Base-by-base conservation (phyloP, 1,140 invertebrate species). In the Mamestra configurata region DNA sequence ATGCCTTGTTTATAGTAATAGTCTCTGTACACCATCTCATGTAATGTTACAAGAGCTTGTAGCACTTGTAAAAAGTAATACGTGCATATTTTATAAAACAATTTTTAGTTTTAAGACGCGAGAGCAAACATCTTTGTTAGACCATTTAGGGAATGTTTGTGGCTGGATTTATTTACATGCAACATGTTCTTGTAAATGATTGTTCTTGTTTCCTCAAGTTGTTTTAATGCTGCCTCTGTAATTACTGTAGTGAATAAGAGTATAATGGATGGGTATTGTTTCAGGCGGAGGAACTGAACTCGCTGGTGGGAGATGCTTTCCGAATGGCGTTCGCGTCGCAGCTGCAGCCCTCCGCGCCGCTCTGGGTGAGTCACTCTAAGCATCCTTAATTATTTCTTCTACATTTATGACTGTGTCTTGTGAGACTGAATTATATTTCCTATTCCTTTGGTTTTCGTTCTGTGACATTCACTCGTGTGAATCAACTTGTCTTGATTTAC, bases 251-350 rank as follows among this genome's bases (percentile, higher is more conserved):
- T 31, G 15, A 31, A n/a, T 5, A 22, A 4, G 4, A 10, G 8
- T 15, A 22, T 24, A 46, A 68, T 71, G 31, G 4, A 8, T 64
- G 6, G 70, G 1, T 53, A 10, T 77, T 84, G 84, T 96, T 96
- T 2, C 96, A 98, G 98, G 98, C 98, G 84, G 98, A 98, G 93
- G 98, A 98, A 95, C 94, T 98, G 89, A 98, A 98, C 95, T 96
- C 97, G 80, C 96, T 98, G 84, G 97, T 98, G 84, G 98, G 98
- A 93, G 98, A 98, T 97, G 98, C 98, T 88, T 98, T 98, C 96
- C 97, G 98, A 92, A 98, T 98, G 97, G 98, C 98, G 85, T 98
- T 98, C 95, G 97, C 98, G 86, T 97, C 97, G 88, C 97, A 98
- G 93, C 96, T 98, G 90, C 97, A 98, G 93, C 92, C 94, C 75